A percentile compares a stretch with the other conserved stretches of the same genome.
phyloP scores from a whole-genome alignment of 2,888 invertebrate genomes.

The Coleophora flavipennella region DNA sequence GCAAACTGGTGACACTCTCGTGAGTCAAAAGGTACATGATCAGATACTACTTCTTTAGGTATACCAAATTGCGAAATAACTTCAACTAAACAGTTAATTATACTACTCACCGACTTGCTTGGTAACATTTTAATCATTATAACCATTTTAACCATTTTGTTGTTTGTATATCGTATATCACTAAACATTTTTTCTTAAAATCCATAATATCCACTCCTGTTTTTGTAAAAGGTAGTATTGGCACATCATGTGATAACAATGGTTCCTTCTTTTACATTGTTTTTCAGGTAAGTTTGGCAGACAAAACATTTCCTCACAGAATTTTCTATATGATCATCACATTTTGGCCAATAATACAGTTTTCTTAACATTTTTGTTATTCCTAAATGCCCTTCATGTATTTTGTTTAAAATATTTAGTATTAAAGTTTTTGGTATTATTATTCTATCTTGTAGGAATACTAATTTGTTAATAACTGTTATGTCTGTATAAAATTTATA shows the following conservation, averaged over 20 bases:
- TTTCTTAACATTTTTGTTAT: constrained; percentile 24
- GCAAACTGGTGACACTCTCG: constrained; percentile 7
- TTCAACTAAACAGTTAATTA: constrained; percentile 10
- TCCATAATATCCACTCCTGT: constrained; percentile 14
- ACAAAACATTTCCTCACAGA: constrained; percentile 11
- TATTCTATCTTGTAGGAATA: constrained; percentile 12
- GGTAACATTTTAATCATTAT: constrained; percentile 8
- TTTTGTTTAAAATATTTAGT: constrained; percentile 6
- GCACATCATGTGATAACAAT: constrained; percentile 10
- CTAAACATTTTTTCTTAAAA: constrained; percentile 9
- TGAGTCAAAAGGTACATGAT: constrained; percentile 9
- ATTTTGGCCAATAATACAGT: constrained; percentile 28
- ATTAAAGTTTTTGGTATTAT: constrained; percentile 11
- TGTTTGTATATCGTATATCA: constrained; percentile 9
- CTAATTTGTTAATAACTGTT: constrained; percentile 7
- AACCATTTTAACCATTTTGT: constrained; percentile 4
- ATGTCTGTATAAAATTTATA: constrained; percentile 11
- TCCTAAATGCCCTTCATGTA: constrained; percentile 30
- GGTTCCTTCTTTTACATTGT: constrained; percentile 16
- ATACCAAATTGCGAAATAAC: constrained; percentile 12
- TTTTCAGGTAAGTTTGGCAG: constrained; percentile 18
- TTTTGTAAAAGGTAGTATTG: constrained; percentile 14
- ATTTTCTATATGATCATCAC: constrained; percentile 22
- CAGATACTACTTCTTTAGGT: constrained; percentile 10
- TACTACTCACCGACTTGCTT: constrained; percentile 7